Percentiles rank a stretch among this genome's conserved stretches.
These are phyloP conservation scores for Callorhinus ursinus DNA, from an alignment of 2,113 vertebrate species.

Conservation along the genomic window DNA sequence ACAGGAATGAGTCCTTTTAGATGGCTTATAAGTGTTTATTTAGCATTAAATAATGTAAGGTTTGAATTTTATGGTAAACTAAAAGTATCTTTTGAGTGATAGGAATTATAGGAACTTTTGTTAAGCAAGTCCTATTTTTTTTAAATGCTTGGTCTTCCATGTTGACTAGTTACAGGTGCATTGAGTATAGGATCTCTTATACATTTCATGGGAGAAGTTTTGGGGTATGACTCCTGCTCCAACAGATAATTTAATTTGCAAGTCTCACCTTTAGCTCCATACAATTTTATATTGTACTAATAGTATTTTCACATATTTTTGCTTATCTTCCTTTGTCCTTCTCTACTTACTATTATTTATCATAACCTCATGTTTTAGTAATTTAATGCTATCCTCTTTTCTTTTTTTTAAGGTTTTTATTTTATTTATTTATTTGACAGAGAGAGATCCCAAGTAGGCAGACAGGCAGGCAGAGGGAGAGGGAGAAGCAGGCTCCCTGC, in stretches of 20 bases:
- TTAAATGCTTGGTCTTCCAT: not conserved
- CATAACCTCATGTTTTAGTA: conserved; percentile 28
- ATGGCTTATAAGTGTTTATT: not conserved
- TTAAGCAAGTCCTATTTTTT: not conserved
- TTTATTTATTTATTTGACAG: no score
- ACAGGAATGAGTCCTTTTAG: not conserved
- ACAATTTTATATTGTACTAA: not conserved
- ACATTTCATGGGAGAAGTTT: not conserved
- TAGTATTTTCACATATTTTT: not conserved
- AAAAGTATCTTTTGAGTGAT: not conserved
- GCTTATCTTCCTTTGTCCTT: not conserved
- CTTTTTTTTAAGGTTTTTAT: no score
- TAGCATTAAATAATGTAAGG: not conserved
- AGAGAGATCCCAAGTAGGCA: no score
- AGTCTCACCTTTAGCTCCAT: not conserved
- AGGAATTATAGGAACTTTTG: not conserved
- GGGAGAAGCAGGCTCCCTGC: no score
- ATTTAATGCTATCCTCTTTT: not conserved
- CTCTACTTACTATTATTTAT: not conserved
- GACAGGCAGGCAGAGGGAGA: no score
- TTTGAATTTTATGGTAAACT: conserved; percentile 7
- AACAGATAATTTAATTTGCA: not conserved
- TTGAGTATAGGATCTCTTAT: not conserved
- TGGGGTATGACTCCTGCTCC: not conserved
- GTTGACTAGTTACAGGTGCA: not conserved